Evolutionary conservation across 2,888 invertebrate genomes (phyloP).

Genomic region (Liposcelis brunnea): DNA sequence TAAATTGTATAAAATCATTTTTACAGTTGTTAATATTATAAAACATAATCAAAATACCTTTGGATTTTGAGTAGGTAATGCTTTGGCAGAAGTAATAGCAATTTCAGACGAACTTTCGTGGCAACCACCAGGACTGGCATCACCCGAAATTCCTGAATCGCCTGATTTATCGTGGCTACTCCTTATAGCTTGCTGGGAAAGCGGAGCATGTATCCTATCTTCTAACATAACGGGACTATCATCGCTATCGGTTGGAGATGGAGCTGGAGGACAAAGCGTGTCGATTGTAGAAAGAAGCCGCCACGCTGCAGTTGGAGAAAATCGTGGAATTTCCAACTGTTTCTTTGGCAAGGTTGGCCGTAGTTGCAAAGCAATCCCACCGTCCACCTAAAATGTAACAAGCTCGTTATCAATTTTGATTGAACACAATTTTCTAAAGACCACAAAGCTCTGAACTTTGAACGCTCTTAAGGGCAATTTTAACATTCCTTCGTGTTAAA

Average conservation of each 20-base stretch:
- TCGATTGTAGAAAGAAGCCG: constrained; percentile 42
- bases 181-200: constrained; percentile 3
- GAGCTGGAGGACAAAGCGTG: constrained; percentile 5
- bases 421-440: too few species aligned
- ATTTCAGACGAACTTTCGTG: constrained; percentile 20
- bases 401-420: too few species aligned
- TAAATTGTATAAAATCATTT: constrained; percentile 11
- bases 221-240: constrained; percentile 29
- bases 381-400: constrained; percentile 28
- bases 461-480: too few species aligned
- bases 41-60: too few species aligned
- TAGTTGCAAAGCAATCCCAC: constrained; percentile 45
- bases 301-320: constrained; percentile 75
- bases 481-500: too few species aligned
- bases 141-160: constrained; percentile 70
- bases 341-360: constrained; percentile 66
- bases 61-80: neutral
- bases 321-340: constrained; percentile 55
- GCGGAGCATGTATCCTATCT: constrained; percentile 28
- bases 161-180: constrained; percentile 49
- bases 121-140: constrained; percentile 39
- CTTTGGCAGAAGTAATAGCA: neutral
- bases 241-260: constrained; percentile 15
- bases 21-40: neutral
- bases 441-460: constrained; percentile 7